These are phyloP conservation scores for Petromus typicus DNA, from an alignment of 2,113 vertebrate genomes.

Conservation along the genomic window DNA sequence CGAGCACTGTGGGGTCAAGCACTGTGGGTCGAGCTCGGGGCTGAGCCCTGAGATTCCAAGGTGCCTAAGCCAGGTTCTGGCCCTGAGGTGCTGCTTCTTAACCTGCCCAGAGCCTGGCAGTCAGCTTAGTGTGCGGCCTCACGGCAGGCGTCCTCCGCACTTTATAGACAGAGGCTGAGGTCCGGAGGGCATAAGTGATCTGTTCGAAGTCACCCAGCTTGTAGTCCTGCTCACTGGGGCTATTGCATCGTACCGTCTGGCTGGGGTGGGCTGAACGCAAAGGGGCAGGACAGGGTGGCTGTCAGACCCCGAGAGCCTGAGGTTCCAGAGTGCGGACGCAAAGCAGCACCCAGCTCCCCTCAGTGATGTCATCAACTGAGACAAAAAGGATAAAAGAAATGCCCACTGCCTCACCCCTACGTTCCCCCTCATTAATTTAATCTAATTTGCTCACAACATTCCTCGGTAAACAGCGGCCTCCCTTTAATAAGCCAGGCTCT, in stretches of 20 bases:
- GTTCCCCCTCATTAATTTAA: slow-evolving; percentile 83
- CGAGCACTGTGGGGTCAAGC: background rate
- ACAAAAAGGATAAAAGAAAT: slow-evolving; percentile 53
- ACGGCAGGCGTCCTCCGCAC: background rate
- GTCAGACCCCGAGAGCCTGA: background rate
- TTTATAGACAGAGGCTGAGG: background rate
- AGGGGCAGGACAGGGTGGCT: background rate
- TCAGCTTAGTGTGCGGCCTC: background rate
- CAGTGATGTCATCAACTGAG: background rate
- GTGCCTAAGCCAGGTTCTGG: background rate
- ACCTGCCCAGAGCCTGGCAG: background rate
- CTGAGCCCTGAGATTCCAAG: background rate
- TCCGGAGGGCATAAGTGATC: background rate
- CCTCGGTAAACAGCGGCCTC: slow-evolving; percentile 81
- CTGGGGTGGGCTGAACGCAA: background rate
- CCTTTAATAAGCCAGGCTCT: slow-evolving; percentile 75
- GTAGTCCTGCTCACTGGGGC: background rate
- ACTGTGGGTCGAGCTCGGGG: background rate
- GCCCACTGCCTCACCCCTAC: slow-evolving; percentile 38
- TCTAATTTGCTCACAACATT: slow-evolving; percentile 84
- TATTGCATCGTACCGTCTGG: background rate
- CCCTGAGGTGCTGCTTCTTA: too few species aligned
- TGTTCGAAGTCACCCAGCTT: background rate
- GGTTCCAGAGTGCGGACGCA: too few species aligned
- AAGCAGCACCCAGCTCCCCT: background rate